Percentiles rank a stretch among this genome's conserved stretches.
These are phyloP conservation scores for Folsomia candida DNA, from an alignment of 2,888 invertebrate species.

Conservation along the genomic window DNA sequence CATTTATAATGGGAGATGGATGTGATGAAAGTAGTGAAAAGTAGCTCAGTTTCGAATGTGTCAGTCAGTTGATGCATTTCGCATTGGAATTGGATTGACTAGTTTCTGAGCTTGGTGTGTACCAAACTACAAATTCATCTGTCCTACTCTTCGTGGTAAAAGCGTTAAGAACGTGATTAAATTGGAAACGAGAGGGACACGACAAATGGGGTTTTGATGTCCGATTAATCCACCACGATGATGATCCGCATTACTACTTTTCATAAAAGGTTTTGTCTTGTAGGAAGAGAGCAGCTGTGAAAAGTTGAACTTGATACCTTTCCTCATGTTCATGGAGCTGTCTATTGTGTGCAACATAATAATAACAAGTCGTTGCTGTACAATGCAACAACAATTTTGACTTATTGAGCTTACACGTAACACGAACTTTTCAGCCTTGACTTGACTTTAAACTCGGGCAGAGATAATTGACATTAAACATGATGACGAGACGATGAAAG, in stretches of 20 bases:
- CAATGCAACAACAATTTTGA: not conserved
- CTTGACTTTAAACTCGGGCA: not conserved
- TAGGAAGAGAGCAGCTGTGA: conserved; percentile 8
- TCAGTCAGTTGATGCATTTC: conserved; percentile 8
- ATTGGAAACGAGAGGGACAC: conserved; percentile 29
- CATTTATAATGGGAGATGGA: not conserved
- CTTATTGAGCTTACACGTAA: not conserved
- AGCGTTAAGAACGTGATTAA: conserved; percentile 44
- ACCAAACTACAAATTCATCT: conserved; percentile 7
- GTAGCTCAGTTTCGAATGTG: not conserved
- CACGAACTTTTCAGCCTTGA: not conserved
- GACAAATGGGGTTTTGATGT: conserved; percentile 35
- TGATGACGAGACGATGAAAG: conserved; percentile 4
- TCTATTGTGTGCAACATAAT: not conserved
- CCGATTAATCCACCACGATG: conserved; percentile 25
- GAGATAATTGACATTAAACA: conserved; percentile 6
- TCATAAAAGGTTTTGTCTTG: conserved; percentile 17
- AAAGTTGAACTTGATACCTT: conserved; percentile 16
- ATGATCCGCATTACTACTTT: conserved; percentile 20
- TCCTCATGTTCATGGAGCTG: not conserved
- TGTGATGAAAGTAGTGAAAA: not conserved
- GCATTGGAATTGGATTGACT: not conserved
- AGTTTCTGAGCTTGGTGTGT: not conserved
- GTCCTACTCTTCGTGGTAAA: conserved; percentile 35
- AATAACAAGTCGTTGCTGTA: not conserved